These are phyloP conservation scores for Aquatica leii DNA, from an alignment of 2,888 invertebrate genomes.

Conservation along the genomic window DNA sequence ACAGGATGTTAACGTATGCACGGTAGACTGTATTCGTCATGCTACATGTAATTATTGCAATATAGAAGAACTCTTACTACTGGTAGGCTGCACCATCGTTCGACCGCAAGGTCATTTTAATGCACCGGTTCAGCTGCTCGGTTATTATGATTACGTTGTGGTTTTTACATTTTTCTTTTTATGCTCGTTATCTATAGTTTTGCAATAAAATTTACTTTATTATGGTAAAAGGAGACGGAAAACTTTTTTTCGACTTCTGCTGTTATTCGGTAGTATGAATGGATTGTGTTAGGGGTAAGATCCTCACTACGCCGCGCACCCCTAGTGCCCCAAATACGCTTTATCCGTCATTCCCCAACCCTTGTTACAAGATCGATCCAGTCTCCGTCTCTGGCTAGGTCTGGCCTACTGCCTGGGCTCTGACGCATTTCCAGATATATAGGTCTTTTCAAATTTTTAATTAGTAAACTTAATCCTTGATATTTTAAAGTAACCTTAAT, in stretches of 20 bases:
- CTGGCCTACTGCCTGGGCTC: slow-evolving; percentile 42
- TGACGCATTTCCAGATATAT: slow-evolving; percentile 37
- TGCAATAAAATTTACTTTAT: no score
- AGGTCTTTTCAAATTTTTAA: slow-evolving; percentile 11
- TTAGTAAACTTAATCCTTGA: no score
- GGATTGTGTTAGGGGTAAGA: slow-evolving; percentile 63
- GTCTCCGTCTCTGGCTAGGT: slow-evolving; percentile 44
- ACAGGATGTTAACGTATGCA: slow-evolving; percentile 35
- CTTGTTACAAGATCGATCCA: slow-evolving; percentile 39
- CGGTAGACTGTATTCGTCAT: slow-evolving; percentile 33
- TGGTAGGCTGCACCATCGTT: slow-evolving; percentile 23
- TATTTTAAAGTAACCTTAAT: no score
- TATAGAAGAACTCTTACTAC: no score
- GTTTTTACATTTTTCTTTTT: no score
- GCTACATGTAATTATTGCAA: slow-evolving; percentile 35
- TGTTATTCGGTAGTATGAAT: slow-evolving; percentile 56
- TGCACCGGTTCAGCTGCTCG: slow-evolving; percentile 34
- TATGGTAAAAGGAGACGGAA: no score
- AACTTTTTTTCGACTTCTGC: no score
- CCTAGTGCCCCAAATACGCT: slow-evolving; percentile 38
- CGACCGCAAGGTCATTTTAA: slow-evolving; percentile 33
- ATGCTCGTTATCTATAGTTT: no score
- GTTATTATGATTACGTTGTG: slow-evolving; percentile 27
- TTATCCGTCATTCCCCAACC: slow-evolving; percentile 38
- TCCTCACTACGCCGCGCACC: slow-evolving; percentile 56